Evolutionary conservation across 2,113 vertebrate genomes (phyloP), one percentile per base, ranked within the genome.

Genomic region (Pagrus major): DNA sequence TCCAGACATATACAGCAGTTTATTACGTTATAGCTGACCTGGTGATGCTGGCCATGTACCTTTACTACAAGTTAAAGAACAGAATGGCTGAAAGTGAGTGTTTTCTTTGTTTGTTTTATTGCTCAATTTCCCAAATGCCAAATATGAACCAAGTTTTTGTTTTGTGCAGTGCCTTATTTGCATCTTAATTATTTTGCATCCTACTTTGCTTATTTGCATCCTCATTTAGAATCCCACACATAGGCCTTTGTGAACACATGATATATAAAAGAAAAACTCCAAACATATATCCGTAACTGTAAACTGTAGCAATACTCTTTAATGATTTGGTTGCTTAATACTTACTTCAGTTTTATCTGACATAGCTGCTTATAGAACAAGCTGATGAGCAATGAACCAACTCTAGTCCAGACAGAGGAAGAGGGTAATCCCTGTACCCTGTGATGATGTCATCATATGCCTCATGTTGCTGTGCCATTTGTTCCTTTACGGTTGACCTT

Each of bases 1-100:
- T 35, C 0, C 90, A 99, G 98, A 96, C 91, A 10, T 99, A 99
- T 89, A 99, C 98, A 0, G 98, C 98, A 0, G 31, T 98, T 69
- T 99, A 99, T 88, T 99, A 99, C 0, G 96, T 99, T 37, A 0
- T 96, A 2, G 96, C 97, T 0, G 98, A 99, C 88, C 6, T 97
- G 79, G 2, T 95, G 59, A 99, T 99, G 96, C 86, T 99, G 18
- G 76, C 85, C 0, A 86, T 99, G 69, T 99, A 97, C 87, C 46
- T 76, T 8, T 96, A 98, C 84, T 99, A 97, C 95, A 97, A 95
- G 85, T 10, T 87, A 23, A 97, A 84, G 93, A 96, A 97, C 89
- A 86, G 2, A 74, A 42, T 56, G 55, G 11, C 0, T 67, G 51
- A 87, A 56, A 51, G 90, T 92, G 44, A 92, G 92, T 86, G 1